These are phyloP conservation scores for Catharus minimus DNA, from an alignment of 2,113 vertebrate species.

Conservation along the genomic window DNA sequence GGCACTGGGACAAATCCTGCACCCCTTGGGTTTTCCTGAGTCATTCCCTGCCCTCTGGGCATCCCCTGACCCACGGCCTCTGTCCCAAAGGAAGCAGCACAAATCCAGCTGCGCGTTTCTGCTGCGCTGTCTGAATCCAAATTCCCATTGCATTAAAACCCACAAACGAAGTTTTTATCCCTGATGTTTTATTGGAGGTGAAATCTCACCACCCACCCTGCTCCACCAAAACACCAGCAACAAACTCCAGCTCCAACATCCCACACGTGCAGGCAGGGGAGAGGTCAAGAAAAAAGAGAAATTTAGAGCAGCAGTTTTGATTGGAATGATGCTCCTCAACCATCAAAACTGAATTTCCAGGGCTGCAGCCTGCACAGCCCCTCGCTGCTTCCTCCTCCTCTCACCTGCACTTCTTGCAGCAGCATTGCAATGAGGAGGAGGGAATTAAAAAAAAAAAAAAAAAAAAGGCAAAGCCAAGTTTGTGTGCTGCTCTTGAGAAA, in stretches of 20 bases:
- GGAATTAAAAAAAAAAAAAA: fast-evolving
- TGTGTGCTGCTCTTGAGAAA: constrained; percentile 14
- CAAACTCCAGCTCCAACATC: neutral
- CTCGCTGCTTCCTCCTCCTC: neutral
- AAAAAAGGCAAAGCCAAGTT: neutral
- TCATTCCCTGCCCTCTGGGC: fast-evolving
- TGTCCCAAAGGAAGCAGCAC: neutral
- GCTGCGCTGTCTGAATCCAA: neutral
- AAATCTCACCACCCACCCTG: neutral
- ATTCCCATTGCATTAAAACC: fast-evolving
- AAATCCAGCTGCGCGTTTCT: fast-evolving
- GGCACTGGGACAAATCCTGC: neutral
- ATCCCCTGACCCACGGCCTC: fast-evolving
- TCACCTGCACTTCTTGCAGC: neutral
- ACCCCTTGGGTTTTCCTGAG: fast-evolving
- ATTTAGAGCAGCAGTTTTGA: neutral
- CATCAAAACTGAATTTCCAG: neutral
- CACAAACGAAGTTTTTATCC: neutral
- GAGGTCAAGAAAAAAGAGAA: neutral
- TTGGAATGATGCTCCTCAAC: fast-evolving
- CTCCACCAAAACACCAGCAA: neutral
- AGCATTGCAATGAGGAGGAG: fast-evolving
- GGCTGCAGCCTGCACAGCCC: neutral
- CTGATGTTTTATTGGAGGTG: neutral
- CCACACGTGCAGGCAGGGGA: fast-evolving